Evolutionary conservation across 2,113 vertebrate genomes (phyloP).

Genomic region (Sus scrofa): T2T-Sscrofa CM000819.6:49212001-49212500

Average conservation of each 20-base stretch:
- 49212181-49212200: not conserved
- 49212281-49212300: not conserved
- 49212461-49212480: not conserved
- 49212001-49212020: not conserved
- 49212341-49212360: not conserved
- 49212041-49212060: not conserved
- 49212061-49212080: not conserved
- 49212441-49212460: not conserved
- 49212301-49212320: not conserved
- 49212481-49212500: not conserved
- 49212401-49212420: not conserved
- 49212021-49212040: not conserved
- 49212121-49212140: not conserved
- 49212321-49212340: not conserved
- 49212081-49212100: not conserved
- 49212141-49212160: not conserved
- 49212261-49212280: not conserved
- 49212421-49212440: not conserved
- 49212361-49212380: not conserved
- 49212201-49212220: not conserved
- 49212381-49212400: not conserved
- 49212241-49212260: accelerated
- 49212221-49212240: too few species aligned
- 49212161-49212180: not conserved
- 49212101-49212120: not conserved